These are phyloP conservation scores for Trachelus iudaicus DNA, from an alignment of 2,888 invertebrate species.

Conservation along the genomic window DNA sequence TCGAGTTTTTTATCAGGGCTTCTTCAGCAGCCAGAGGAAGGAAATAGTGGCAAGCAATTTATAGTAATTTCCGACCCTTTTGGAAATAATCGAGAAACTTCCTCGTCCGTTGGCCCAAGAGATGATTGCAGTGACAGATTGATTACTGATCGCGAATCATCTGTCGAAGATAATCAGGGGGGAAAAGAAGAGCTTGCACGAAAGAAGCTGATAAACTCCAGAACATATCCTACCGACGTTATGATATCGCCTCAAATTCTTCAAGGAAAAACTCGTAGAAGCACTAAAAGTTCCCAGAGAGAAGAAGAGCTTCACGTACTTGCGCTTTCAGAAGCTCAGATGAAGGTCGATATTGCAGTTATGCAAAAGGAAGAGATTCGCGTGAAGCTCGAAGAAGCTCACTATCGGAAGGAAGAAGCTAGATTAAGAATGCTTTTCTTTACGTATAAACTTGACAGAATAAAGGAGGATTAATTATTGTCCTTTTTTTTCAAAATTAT, in stretches of 20 bases:
- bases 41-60: neutral
- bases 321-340: constrained; percentile 48
- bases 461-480: constrained; percentile 35
- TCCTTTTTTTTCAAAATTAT: neutral
- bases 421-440: constrained; percentile 47
- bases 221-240: neutral
- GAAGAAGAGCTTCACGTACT: constrained; percentile 43
- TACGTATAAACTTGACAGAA: constrained; percentile 46
- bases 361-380: constrained; percentile 49
- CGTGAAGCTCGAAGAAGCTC: constrained; percentile 49
- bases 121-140: constrained; percentile 15
- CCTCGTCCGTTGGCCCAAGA: constrained; percentile 11
- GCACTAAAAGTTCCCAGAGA: constrained; percentile 29
- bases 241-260: neutral
- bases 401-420: constrained; percentile 51
- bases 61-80: neutral
- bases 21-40: neutral
- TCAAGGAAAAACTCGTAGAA: constrained; percentile 17
- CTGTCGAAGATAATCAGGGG: constrained; percentile 14
- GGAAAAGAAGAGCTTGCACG: constrained; percentile 23
- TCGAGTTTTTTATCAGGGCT: neutral
- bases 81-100: constrained; percentile 9
- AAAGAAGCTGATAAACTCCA: constrained; percentile 12
- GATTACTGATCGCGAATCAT: constrained; percentile 20
- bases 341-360: constrained; percentile 47